These are phyloP conservation scores for Agrotis clavis DNA, from an alignment of 2,888 invertebrate genomes.

Conservation along the genomic window DNA sequence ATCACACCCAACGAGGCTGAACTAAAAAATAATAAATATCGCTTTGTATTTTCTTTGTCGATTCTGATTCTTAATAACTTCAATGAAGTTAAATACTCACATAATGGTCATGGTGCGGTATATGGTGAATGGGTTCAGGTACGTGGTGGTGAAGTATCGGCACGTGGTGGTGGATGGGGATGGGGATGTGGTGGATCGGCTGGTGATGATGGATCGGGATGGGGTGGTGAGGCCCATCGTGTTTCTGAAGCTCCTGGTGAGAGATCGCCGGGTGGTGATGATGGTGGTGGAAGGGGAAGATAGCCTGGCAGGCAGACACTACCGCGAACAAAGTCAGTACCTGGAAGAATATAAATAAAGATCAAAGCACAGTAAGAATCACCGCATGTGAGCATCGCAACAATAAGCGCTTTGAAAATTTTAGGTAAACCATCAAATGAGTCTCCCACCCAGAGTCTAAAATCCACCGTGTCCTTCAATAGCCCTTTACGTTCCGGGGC, in stretches of 20 bases:
- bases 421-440: too few species aligned
- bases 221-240: conserved; percentile 82
- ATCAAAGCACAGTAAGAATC: not conserved
- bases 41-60: too few species aligned
- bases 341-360: conserved; percentile 63
- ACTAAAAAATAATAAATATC: too few species aligned
- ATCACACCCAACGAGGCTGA: too few species aligned
- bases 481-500: too few species aligned
- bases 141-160: conserved; percentile 77
- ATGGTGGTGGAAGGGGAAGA: conserved; percentile 82
- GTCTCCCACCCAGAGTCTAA: too few species aligned
- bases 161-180: conserved; percentile 72
- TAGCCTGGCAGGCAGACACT: conserved; percentile 82
- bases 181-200: conserved; percentile 60
- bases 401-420: too few species aligned
- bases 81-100: conserved; percentile 71
- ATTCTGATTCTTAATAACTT: not conserved
- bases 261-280: conserved; percentile 84
- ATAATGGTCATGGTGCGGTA: conserved; percentile 83
- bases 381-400: not conserved
- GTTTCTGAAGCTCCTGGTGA: conserved; percentile 85
- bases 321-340: conserved; percentile 76
- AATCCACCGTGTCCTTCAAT: too few species aligned
- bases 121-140: conserved; percentile 71
- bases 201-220: conserved; percentile 76